Evolutionary conservation across 2,797 vertebrate species (phyloP).

Genomic region (Sebastes itinus): DNA sequence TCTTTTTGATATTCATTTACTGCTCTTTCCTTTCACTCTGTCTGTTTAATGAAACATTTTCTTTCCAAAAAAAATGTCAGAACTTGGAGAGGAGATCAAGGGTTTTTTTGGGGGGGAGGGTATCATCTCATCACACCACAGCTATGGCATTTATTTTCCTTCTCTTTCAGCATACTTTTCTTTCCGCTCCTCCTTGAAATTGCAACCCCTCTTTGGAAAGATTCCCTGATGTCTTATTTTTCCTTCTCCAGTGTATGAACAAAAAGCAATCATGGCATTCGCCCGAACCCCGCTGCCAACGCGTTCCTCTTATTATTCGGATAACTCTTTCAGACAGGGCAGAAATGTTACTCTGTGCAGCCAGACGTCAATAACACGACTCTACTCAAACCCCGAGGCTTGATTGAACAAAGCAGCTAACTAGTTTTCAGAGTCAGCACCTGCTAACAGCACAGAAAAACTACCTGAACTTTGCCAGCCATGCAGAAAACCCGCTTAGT

Average conservation of each 20-base stretch:
- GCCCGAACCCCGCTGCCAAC: conserved; percentile 10
- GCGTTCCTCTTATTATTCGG: conserved; percentile 10
- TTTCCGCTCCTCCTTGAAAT: conserved; percentile 52
- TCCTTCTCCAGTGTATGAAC: conserved; percentile 27
- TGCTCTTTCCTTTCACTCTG: conserved; percentile 6
- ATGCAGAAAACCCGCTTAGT: conserved; percentile 19
- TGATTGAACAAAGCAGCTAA: conserved; percentile 21
- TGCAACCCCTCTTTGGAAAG: conserved; percentile 45
- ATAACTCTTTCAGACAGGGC: conserved; percentile 13
- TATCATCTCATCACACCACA: conserved; percentile 52
- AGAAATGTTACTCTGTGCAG: conserved; percentile 8
- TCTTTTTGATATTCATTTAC: neutral
- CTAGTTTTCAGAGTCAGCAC: conserved; percentile 18
- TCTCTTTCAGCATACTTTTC: conserved; percentile 52
- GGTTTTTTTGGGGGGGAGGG: neutral
- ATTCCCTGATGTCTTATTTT: conserved; percentile 44
- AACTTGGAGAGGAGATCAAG: conserved; percentile 52
- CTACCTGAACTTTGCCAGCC: conserved; percentile 2
- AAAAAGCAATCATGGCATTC: conserved; percentile 14
- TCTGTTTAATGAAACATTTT: conserved; percentile 42
- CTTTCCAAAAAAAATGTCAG: conserved; percentile 34
- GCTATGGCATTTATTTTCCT: conserved; percentile 63
- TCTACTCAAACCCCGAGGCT: conserved; percentile 6
- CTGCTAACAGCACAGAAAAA: conserved; percentile 21
- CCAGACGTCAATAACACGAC: conserved; percentile 21